Percentiles rank a stretch among this genome's conserved stretches.
Evolutionary conservation across 2,797 vertebrate species (phyloP).

Genomic region (Chaetophractus vellerosus): DNA sequence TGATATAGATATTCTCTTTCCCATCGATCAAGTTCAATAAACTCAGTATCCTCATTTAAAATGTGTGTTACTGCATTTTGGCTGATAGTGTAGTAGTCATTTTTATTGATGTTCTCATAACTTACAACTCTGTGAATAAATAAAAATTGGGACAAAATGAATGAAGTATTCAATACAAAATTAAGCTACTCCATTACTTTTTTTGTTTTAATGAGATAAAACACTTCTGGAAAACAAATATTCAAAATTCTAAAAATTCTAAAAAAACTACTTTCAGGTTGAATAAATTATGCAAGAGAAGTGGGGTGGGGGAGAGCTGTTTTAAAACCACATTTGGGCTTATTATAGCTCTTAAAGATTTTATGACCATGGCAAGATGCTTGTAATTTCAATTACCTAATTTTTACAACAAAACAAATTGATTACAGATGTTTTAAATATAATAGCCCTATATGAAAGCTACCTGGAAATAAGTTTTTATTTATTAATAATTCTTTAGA

Average conservation of each 20-base stretch:
- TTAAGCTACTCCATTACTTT: slow-evolving; percentile 6
- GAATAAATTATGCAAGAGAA: slow-evolving; percentile 43
- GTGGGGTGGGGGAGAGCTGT: not conserved
- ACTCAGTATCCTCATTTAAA: slow-evolving; percentile 85
- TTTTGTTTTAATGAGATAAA: slow-evolving; percentile 41
- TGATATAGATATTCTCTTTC: slow-evolving; percentile 91
- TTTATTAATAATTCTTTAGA: slow-evolving; percentile 41
- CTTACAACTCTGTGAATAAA: slow-evolving; percentile 89
- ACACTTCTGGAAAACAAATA: not conserved
- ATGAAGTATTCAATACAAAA: slow-evolving; percentile 55
- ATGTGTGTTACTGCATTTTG: slow-evolving; percentile 87
- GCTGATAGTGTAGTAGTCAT: slow-evolving; percentile 91
- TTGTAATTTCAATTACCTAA: not conserved
- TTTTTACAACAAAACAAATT: slow-evolving; percentile 37
- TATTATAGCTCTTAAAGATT: slow-evolving; percentile 13
- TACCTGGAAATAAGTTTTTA: slow-evolving; percentile 12
- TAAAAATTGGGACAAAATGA: slow-evolving; percentile 64
- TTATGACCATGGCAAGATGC: not conserved
- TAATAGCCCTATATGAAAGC: not conserved
- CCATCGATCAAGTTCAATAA: slow-evolving; percentile 89
- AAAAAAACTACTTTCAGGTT: slow-evolving; percentile 33
- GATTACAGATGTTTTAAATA: slow-evolving; percentile 44
- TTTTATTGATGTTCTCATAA: slow-evolving; percentile 89
- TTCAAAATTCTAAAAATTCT: slow-evolving; percentile 21
- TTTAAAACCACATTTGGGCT: slow-evolving; percentile 1